Base-by-base conservation (phyloP, 2,888 invertebrate species). In the Spialia ferax region DNA sequence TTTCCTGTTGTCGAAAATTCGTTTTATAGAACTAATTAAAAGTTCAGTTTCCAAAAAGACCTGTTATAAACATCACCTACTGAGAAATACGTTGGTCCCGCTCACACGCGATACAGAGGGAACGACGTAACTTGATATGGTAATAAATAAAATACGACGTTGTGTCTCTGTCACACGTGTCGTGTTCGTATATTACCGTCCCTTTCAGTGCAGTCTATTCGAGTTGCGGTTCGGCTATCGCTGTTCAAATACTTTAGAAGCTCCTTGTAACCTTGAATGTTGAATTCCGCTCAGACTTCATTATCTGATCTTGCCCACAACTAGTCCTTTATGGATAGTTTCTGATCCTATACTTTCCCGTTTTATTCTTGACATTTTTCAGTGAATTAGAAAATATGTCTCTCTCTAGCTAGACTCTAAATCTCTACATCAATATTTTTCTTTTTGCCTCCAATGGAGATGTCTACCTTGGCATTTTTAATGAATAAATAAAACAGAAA, bases 201-300 rank as follows among this genome's bases (percentile, higher is more conserved):
- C 79, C 82, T 75, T 66, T 87, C 82, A 45, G 42, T 71, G 57
- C 23, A 52, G 26, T 67, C 67, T 62, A 62, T 68, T 59, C 79
- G 78, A 83, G 77, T 77, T 84, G 59, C 79, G 81, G 81, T 85
- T 86, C 79, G 83, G 84, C 89, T 90, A 89, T 89, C 89, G 87
- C 84, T 88, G 80, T 87, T 85, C 86, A 91, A 91, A 91, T 91
- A 90, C 86, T 87, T 88, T 83, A 82, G 85, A 88, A 88, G 87
- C 88, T 91, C 84, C 84, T 81, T 84, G 79, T 88, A 86, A 90
- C 90, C 90, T 91, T 92, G 90, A 87, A 87, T 83, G 79, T 83
- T 79, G 81, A 84, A 87, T 86, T 86, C 81, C 83, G 78, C 77
- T 81, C 18, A n/a, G 29, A 63, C 29, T 50, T 35, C 20, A 45